Percentiles rank a stretch among this genome's conserved stretches.
Conservation (phyloP, 2,113 vertebrate genomes). For the Clinocottus analis region DNA sequence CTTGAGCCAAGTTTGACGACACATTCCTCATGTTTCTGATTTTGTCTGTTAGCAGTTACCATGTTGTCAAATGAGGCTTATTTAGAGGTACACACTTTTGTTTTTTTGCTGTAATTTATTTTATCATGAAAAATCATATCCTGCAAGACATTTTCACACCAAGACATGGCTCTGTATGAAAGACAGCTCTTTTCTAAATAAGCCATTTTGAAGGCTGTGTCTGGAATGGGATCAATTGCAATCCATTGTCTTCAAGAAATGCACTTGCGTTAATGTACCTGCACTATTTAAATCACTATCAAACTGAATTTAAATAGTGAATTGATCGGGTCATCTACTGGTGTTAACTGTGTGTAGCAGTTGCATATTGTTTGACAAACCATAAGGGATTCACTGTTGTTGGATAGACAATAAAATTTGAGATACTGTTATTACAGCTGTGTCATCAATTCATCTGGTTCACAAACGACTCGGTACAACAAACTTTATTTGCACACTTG, state of each 20-base stretch:
- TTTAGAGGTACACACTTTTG: conserved; percentile 40
- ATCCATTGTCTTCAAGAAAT: conserved; percentile 49
- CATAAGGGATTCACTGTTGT: conserved; percentile 74
- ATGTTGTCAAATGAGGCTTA: conserved; percentile 35
- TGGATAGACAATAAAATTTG: conserved; percentile 70
- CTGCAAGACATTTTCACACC: conserved; percentile 40
- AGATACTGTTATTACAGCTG: conserved; percentile 26
- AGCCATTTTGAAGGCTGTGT: conserved; percentile 9
- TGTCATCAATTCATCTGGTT: conserved; percentile 30
- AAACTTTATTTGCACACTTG: conserved; percentile 80
- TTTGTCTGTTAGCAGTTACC: conserved; percentile 39
- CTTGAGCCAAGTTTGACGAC: conserved; percentile 25
- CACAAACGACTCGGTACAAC: conserved; percentile 57
- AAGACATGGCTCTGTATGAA: background rate
- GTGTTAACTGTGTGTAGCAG: conserved; percentile 32
- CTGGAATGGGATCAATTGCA: conserved; percentile 37
- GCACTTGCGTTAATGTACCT: conserved; percentile 32
- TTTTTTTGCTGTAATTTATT: conserved; percentile 75
- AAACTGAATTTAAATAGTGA: conserved; percentile 57
- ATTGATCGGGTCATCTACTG: conserved; percentile 30
- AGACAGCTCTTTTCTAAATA: background rate
- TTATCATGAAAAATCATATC: conserved; percentile 66
- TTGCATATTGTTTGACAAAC: conserved; percentile 47
- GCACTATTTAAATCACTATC: conserved; percentile 52
- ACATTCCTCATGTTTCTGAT: conserved; percentile 42